phyloP scores from a whole-genome alignment of 2,888 invertebrate genomes.

The Parochlus steinenii region DNA sequence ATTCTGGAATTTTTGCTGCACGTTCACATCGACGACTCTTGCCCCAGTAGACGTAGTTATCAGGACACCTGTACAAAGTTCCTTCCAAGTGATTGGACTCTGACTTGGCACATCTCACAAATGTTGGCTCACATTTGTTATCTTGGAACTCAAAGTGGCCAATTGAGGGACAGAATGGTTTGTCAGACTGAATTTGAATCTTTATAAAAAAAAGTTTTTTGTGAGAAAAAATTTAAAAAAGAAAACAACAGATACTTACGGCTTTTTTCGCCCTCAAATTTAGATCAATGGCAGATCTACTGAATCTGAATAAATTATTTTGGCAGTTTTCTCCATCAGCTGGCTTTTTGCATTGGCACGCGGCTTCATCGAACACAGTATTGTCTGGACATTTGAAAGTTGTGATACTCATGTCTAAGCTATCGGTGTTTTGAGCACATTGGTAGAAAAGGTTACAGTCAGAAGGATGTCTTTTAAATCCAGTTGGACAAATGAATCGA shows the following conservation, averaged over 20 bases:
- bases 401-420: constrained; percentile 53
- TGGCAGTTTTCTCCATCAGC: constrained; percentile 30
- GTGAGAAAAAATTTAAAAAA: constrained; percentile 12
- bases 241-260: constrained; percentile 1
- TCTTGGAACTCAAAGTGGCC: constrained; percentile 54
- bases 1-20: constrained; percentile 40
- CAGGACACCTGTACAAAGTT: constrained; percentile 58
- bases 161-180: constrained; percentile 42
- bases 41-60: constrained; percentile 59
- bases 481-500: constrained; percentile 61
- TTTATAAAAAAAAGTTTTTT: constrained; percentile 26
- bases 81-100: constrained; percentile 40
- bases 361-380: constrained; percentile 56
- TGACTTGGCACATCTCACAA: constrained; percentile 49
- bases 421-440: constrained; percentile 48
- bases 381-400: constrained; percentile 60
- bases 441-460: constrained; percentile 73
- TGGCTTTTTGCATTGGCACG: constrained; percentile 53
- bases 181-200: constrained; percentile 41
- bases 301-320: constrained; percentile 23
- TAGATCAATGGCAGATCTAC: constrained; percentile 27
- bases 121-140: constrained; percentile 49
- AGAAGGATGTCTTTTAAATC: constrained; percentile 67
- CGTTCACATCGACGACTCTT: constrained; percentile 62
- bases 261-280: constrained; percentile 3